phyloP scores from a whole-genome alignment of 1,140 invertebrate genomes.

The Melanaphis sacchari region DNA sequence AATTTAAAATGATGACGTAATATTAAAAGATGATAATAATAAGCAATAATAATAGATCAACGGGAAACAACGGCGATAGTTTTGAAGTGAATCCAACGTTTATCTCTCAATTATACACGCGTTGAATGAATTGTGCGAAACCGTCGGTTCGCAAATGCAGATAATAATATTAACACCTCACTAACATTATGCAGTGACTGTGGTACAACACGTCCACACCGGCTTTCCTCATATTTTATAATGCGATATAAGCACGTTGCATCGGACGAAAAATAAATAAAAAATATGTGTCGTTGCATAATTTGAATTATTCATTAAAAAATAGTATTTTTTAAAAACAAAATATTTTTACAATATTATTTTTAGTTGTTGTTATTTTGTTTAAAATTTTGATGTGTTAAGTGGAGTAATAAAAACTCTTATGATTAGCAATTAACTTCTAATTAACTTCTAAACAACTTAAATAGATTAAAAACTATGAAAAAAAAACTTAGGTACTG shows the following conservation, averaged over 20 bases:
- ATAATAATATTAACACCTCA: background rate
- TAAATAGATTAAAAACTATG: background rate
- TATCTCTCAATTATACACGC: constrained; percentile 4
- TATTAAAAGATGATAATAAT: background rate
- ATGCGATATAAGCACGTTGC: background rate
- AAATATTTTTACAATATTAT: background rate
- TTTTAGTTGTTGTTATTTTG: background rate
- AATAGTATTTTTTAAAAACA: background rate
- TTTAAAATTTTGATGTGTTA: background rate
- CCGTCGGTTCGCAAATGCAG: background rate
- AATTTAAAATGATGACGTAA: background rate
- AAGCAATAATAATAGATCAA: background rate
- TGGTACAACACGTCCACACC: background rate
- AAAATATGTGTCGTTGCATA: background rate
- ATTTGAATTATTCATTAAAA: background rate
- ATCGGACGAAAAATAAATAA: background rate
- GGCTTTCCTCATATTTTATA: background rate
- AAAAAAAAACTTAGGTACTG: background rate
- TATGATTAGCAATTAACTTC: background rate
- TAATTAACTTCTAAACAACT: background rate
- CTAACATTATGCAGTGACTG: background rate
- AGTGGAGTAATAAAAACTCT: background rate
- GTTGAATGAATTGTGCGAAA: constrained; percentile 37
- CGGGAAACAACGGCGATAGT: constrained; percentile 15
- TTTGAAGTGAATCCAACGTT: constrained; percentile 38